Base-by-base conservation (phyloP, 2,888 invertebrate species). In the Xanthia togata region DNA sequence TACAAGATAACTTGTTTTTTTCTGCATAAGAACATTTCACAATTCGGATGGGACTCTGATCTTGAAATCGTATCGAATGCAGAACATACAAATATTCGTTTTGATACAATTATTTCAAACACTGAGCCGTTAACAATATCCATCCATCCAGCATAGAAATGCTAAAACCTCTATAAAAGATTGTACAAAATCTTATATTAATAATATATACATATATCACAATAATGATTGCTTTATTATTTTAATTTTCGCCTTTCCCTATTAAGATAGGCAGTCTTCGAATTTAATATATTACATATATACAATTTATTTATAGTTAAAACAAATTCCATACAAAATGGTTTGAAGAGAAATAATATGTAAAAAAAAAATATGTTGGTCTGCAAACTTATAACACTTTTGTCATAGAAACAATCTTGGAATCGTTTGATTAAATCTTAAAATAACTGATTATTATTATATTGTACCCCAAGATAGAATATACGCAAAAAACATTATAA, bases 161-260 rank as follows among this genome's bases (percentile, higher is more conserved):
- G 38, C 12, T 50, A 50, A 59, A 53, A 69, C 50, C 20, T 26
- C 14, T 20, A 59, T 31, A 72, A 78, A 81, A 72, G 23, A 65
- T 57, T 44, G 31, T 81, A 82, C 67, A 70, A 69, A 78, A 73
- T 76, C 64, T 70, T 72, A 70, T 67, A 79, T 44, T 63, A 82
- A 12, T 82, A 79, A 71, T 82, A 75, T 82, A 75, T 83, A 82
- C 71, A 79, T 72, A 62, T 83, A 82, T 82, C 82, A 82, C 82
- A 82, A 79, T 67, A 53, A 55, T n/a, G 14, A 80, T 82, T 83
- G 76, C 84, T 83, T 76, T 41, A 23, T 12, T 74, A 62, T 31
- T 35, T 47, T 14, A 14, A 69, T 41, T 63, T 47, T 38, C 20
- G 60, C 57, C 64, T 59, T 31, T 23, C 17, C 1, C 4, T 67